Base-by-base conservation (phyloP, 2,113 vertebrate species). In the Phyllostomus hastatus region DNA sequence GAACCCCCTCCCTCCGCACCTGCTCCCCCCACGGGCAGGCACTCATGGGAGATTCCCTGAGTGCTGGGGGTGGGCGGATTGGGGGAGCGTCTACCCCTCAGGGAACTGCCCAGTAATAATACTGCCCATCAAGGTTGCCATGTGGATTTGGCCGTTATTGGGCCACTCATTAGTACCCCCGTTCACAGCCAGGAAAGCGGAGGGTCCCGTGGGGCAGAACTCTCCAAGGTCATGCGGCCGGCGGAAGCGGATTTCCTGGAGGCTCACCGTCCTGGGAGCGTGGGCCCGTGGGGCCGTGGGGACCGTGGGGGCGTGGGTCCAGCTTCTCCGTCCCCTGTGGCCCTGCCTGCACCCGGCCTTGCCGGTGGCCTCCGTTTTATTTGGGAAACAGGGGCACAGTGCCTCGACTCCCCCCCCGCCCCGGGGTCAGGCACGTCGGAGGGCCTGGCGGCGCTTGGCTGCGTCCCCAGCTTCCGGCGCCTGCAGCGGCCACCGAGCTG, bases 171-270 rank as follows among this genome's bases (percentile, higher is more conserved):
- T 38, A 20, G 80, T 9, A 28, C 11, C 61, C 81, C 57, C 10
- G 12, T 61, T 90, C 69, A 73, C n/a, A 59, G 33, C 72, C 43
- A 15, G 54, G 54, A 80, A 95, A 50, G n/a, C 86, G 28, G 52
- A 95, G 82, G 48, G 46, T 59, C 75, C 3, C 1, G 66, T 54
- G n/a, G n/a, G 2, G 4, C 43, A 28, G 78, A 81, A 33, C 76
- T 67, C 38, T 24, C 33, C 8, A 16, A 43, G 59, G 50, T 54
- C 85, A 38, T 28, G 15, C 48, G 57, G 73, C 81, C 41, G 46
- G 22, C 43, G 66, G 43, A 64, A 11, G 31, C 3, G 3, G 16
- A n/a, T 61, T 61, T 87, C n/a, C 64, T 20, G 4, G 46, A 88
- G 76, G 20, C 67, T 66, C 57, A 2, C 7, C 2, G 2, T 80